Conservation (phyloP, 2,113 vertebrate species). For the Mesocricetus auratus region DNA sequence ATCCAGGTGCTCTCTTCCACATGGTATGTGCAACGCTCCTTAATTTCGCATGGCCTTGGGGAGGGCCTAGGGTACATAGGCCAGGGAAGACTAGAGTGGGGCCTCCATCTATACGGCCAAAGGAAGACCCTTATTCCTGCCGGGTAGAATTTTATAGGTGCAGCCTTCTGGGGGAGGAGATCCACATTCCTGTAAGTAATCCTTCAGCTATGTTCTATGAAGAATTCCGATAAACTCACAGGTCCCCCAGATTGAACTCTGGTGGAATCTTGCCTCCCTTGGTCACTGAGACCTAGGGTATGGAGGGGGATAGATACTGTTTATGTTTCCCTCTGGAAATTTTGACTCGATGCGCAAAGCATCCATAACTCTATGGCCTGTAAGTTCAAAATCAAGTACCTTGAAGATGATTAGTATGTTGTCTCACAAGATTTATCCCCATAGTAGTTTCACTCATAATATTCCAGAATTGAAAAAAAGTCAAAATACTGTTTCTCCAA, state of each 20-base stretch:
- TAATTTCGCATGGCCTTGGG: not conserved
- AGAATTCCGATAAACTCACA: not conserved
- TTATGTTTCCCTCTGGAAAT: not conserved
- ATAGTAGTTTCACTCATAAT: not conserved
- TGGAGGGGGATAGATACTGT: not conserved
- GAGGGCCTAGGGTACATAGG: not conserved
- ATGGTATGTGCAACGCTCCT: not conserved
- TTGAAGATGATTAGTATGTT: not conserved
- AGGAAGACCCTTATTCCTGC: not conserved
- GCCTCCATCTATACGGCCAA: not conserved
- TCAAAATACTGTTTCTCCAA: not conserved
- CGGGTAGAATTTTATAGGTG: not conserved
- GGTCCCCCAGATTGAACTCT: not conserved
- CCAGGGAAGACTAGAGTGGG: too few species aligned
- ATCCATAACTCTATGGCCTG: not conserved
- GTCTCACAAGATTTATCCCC: not conserved
- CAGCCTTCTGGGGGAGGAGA: not conserved
- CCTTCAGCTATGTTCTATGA: not conserved
- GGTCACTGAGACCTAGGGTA: not conserved
- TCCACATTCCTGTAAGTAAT: not conserved
- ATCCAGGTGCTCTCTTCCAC: not conserved
- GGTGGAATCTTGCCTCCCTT: not conserved
- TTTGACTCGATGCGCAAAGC: not conserved
- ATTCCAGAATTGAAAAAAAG: not conserved
- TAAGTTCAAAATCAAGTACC: conserved; percentile 10